These are phyloP conservation scores for Eidolon helvum DNA, from an alignment of 2,113 vertebrate genomes.

Conservation along the genomic window DNA sequence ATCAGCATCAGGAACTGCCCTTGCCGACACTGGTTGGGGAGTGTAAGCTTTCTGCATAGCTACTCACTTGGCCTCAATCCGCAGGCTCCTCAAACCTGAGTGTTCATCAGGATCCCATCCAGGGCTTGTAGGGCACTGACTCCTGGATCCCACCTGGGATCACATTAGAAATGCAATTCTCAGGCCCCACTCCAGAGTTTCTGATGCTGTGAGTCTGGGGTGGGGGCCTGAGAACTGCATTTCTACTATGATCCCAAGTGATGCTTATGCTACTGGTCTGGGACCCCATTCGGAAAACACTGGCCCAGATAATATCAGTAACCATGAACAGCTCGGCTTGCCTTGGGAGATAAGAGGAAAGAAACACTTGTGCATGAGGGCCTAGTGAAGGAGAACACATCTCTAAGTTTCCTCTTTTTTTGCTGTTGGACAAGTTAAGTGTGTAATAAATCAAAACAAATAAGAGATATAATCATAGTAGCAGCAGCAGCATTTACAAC, in stretches of 20 bases:
- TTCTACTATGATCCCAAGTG: neutral
- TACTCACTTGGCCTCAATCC: neutral
- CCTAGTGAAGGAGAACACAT: accelerated
- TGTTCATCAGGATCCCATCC: no score
- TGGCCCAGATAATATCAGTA: neutral
- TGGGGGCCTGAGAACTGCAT: accelerated
- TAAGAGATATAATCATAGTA: accelerated
- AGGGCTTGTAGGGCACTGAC: neutral
- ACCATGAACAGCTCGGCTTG: accelerated
- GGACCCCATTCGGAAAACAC: neutral
- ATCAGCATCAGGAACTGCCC: neutral
- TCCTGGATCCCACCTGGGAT: neutral
- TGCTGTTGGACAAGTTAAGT: neutral
- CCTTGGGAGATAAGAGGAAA: neutral
- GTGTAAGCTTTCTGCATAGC: neutral
- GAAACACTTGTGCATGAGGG: neutral
- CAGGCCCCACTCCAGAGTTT: neutral
- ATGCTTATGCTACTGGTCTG: neutral
- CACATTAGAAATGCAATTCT: neutral
- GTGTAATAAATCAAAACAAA: neutral
- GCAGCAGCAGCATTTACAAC: neutral
- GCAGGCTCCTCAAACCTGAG: neutral
- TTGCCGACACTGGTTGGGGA: accelerated
- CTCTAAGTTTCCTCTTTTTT: neutral
- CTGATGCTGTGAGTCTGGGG: accelerated